Conservation (phyloP, 2,888 invertebrate genomes). For the Eustalomyia histrio region DNA sequence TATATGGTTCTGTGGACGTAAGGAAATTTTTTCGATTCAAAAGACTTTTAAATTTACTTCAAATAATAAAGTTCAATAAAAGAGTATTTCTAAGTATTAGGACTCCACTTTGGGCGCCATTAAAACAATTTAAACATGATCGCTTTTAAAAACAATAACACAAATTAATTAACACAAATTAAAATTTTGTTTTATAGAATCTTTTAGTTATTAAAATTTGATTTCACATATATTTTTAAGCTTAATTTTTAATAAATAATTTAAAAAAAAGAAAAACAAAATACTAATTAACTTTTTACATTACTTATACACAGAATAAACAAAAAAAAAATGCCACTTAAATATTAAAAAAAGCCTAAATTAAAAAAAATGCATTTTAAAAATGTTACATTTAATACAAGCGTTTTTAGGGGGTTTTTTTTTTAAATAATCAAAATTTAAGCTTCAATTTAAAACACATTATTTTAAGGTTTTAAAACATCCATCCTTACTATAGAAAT, state of each 20-base stretch:
- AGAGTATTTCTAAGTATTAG: too few species aligned
- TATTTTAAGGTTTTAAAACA: background rate
- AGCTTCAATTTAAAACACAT: background rate
- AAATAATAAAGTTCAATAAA: too few species aligned
- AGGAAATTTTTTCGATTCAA: too few species aligned
- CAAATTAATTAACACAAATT: too few species aligned
- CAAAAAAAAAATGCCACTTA: background rate
- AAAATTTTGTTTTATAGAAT: background rate
- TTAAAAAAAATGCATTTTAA: background rate
- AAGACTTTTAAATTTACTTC: too few species aligned
- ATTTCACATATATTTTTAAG: background rate
- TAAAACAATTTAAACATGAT: too few species aligned
- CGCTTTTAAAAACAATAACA: too few species aligned
- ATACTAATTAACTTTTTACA: conserved; percentile 2
- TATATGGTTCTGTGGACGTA: too few species aligned
- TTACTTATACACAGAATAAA: background rate
- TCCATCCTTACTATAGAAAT: too few species aligned
- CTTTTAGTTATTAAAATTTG: background rate
- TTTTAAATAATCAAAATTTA: background rate
- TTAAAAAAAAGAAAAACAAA: background rate
- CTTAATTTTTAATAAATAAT: background rate
- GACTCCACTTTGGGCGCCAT: too few species aligned
- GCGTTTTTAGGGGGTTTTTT: background rate
- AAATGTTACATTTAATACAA: background rate
- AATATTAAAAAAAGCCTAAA: background rate